Base-by-base conservation (phyloP, 2,113 vertebrate genomes). In the Chaenogobius annularis region DNA sequence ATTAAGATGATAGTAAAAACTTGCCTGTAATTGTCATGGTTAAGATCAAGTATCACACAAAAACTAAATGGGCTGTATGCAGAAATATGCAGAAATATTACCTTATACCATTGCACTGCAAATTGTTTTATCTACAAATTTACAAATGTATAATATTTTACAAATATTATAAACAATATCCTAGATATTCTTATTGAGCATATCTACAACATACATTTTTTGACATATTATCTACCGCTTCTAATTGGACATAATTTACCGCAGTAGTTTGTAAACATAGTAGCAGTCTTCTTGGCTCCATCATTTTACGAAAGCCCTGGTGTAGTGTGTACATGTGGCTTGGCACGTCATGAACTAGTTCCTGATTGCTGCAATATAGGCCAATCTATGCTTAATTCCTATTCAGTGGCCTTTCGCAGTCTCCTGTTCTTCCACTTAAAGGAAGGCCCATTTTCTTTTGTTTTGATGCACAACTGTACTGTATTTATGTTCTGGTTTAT, bases 371-470 rank as follows among this genome's bases (percentile, higher is more conserved):
- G 82, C 80, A 90, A 93, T 92, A 90, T 92, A 92, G 90, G 90
- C 86, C 91, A 92, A 92, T 91, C 90, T 92, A 90, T 88, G 89
- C 89, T 91, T 91, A 88, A 88, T 89, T 90, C 86, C 88, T 76
- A 89, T 86, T 89, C 86, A 79, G 59, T 83, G 78, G 79, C 78
- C 82, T 83, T 80, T 70, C 78, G n/a, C 58, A 64, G 66, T 61
- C 81, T 58, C 72, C 59, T 81, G 47, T 55, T 9, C 75, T 83
- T 82, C 82, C 77, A 90, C 75, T 85, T 48, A 78, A 82, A 87
- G 83, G 26, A 84, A 75, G 77, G 72, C 67, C 37, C 31, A 55
- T 58, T 66, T 55, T 44, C 26, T 7, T 54, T 56, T 22, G 10
- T 56, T 56, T 56, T 22, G 10, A 56, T 56, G 10, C 20, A 56